Conservation (phyloP, 2,888 invertebrate genomes). For the Osmoderma eremita region DNA sequence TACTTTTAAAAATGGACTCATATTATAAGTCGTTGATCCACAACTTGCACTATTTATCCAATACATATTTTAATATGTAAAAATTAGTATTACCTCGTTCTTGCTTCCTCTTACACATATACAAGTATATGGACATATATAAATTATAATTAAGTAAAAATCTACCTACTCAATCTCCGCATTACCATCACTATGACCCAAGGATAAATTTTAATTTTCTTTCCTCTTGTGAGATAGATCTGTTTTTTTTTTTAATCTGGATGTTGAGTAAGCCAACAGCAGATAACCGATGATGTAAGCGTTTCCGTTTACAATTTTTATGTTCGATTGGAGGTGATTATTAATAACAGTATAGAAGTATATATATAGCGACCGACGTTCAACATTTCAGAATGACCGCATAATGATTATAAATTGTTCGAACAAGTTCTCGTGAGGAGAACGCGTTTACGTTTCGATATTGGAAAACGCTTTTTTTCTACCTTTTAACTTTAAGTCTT, state of each 20-base stretch:
- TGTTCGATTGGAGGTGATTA: conserved; percentile 25
- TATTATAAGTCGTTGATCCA: too few relatives aligned
- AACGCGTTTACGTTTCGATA: not conserved
- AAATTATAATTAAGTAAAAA: conserved; percentile 28
- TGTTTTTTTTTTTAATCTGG: conserved; percentile 7
- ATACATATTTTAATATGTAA: too few relatives aligned
- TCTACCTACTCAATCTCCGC: not conserved
- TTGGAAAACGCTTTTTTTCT: too few relatives aligned
- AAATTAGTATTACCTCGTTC: not conserved
- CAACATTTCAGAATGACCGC: conserved; percentile 13
- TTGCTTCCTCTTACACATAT: not conserved
- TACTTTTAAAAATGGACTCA: too few relatives aligned
- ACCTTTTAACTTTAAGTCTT: too few relatives aligned
- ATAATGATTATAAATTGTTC: conserved; percentile 33
- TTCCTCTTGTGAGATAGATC: conserved; percentile 17
- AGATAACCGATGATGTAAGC: conserved; percentile 27
- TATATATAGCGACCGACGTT: conserved; percentile 1
- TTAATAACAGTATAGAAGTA: conserved; percentile 20
- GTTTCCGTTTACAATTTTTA: conserved; percentile 37
- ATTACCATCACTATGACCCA: conserved; percentile 13
- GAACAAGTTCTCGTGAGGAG: conserved; percentile 10
- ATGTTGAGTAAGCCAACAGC: not conserved
- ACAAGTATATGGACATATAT: not conserved
- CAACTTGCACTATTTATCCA: too few relatives aligned
- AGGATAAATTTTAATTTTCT: conserved; percentile 30